These are phyloP conservation scores for Leptobrachium ailaonicum DNA, from an alignment of 2,113 vertebrate genomes.

Conservation along the genomic window DNA sequence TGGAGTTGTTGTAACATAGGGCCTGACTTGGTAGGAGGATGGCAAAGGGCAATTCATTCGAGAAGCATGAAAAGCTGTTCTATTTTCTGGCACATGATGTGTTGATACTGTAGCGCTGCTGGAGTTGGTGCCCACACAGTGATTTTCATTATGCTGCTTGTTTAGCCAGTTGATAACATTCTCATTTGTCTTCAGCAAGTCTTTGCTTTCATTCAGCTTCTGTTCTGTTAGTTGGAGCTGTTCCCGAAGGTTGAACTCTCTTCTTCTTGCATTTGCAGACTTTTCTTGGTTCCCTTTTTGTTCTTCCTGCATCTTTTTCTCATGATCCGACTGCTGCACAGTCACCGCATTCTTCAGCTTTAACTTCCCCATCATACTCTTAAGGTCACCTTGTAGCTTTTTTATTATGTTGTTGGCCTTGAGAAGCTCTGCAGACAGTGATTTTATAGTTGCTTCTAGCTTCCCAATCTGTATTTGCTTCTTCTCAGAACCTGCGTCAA, in stretches of 20 bases:
- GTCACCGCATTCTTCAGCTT: constrained; percentile 94
- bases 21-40: constrained; percentile 70
- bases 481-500: constrained; percentile 83
- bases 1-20: constrained; percentile 55
- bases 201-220: constrained; percentile 90
- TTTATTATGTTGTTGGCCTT: constrained; percentile 98
- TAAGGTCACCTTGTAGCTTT: constrained; percentile 87
- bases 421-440: constrained; percentile 87
- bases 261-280: constrained; percentile 75
- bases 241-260: constrained; percentile 87
- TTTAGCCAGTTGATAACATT: constrained; percentile 95
- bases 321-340: constrained; percentile 87
- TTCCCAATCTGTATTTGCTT: constrained; percentile 82
- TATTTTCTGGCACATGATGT: constrained; percentile 65
- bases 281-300: constrained; percentile 71
- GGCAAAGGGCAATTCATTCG: constrained; percentile 69
- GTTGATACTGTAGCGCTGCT: constrained; percentile 55
- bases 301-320: constrained; percentile 77
- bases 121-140: constrained; percentile 68
- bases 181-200: constrained; percentile 91
- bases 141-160: constrained; percentile 91
- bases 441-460: constrained; percentile 86
- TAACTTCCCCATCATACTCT: constrained; percentile 81
- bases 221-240: constrained; percentile 79
- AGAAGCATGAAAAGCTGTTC: constrained; percentile 60